Base-by-base conservation (phyloP, 2,113 vertebrate species). In the Hemiscyllium ocellatum region DNA sequence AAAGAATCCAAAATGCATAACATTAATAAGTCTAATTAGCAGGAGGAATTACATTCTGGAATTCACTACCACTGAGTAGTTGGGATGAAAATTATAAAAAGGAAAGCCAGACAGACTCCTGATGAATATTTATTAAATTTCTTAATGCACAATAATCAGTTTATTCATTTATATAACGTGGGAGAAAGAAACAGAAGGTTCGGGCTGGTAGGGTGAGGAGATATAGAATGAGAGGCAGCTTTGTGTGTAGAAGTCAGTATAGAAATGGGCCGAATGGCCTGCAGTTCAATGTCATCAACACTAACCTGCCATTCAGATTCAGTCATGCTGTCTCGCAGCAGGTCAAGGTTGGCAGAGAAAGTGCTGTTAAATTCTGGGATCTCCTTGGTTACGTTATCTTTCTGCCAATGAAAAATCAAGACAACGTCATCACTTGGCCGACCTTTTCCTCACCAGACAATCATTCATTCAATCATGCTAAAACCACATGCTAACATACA, bases 341-440 rank as follows among this genome's bases (percentile, higher is more conserved):
- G 95, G n/a, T 97, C 97, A 96, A 99, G 95, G 96, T 99, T 99
- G 72, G 95, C 96, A 83, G 97, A 96, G 96, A 98, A 96, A 94
- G 70, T 97, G 29, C 97, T 96, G 1, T 98, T 98, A 97, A 99
- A 96, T 42, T 98, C 96, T 0, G 98, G 98, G 96, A 98, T 98
- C 20, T 96, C 96, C 72, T 96, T 96, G 80, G 96, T 95, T 96
- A 98, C 98, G 42, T 97, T 97, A 2, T 33, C 50, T 86, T 91
- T 96, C 98, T 98, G 96, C 22, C 29, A 42, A 37, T 13, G 89
- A 96, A 94, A 83, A 61, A 2, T 42, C 5, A 85, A 96, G 24
- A 90, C 96, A 20, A 66, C 20, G n/a, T n/a, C 33, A 93, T 20
- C 56, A 1, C 0, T 66, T n/a, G 65, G 33, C 33, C 4, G 20